Conservation (phyloP, 2,888 invertebrate genomes). For the Hypena proboscidalis region DNA sequence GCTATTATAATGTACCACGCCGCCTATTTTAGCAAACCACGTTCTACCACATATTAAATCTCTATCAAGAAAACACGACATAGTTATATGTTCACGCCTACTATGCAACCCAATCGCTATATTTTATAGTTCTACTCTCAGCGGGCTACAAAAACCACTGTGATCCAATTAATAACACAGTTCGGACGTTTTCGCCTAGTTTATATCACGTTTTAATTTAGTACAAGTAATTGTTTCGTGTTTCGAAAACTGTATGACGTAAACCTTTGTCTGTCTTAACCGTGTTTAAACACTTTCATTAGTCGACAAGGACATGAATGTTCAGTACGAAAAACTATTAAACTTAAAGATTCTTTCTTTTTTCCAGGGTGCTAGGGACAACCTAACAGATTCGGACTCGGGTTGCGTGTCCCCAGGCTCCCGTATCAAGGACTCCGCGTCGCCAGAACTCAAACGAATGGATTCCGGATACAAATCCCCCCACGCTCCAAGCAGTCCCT, state of each 20-base stretch:
- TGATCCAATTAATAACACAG: slow-evolving; percentile 21
- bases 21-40: slow-evolving; percentile 28
- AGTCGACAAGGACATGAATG: slow-evolving; percentile 13
- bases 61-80: slow-evolving; percentile 25
- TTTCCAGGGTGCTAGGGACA: slow-evolving; percentile 81
- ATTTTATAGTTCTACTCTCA: slow-evolving; percentile 2
- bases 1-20: slow-evolving; percentile 22
- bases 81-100: slow-evolving; percentile 41
- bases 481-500: slow-evolving; percentile 75
- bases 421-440: slow-evolving; percentile 82
- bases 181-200: slow-evolving; percentile 20
- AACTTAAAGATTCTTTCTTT: slow-evolving; percentile 12
- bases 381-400: slow-evolving; percentile 82
- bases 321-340: not conserved
- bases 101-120: slow-evolving; percentile 16
- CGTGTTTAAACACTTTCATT: slow-evolving; percentile 20
- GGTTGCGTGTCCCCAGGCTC: slow-evolving; percentile 84
- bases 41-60: slow-evolving; percentile 37
- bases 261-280: slow-evolving; percentile 28
- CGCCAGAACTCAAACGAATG: slow-evolving; percentile 82
- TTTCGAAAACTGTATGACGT: slow-evolving; percentile 28
- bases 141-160: slow-evolving; percentile 19
- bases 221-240: slow-evolving; percentile 31
- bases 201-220: slow-evolving; percentile 11
- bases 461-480: slow-evolving; percentile 84